Evolutionary conservation across 2,888 invertebrate species (phyloP).

Genomic region (Drosophila tanythrix): DNA sequence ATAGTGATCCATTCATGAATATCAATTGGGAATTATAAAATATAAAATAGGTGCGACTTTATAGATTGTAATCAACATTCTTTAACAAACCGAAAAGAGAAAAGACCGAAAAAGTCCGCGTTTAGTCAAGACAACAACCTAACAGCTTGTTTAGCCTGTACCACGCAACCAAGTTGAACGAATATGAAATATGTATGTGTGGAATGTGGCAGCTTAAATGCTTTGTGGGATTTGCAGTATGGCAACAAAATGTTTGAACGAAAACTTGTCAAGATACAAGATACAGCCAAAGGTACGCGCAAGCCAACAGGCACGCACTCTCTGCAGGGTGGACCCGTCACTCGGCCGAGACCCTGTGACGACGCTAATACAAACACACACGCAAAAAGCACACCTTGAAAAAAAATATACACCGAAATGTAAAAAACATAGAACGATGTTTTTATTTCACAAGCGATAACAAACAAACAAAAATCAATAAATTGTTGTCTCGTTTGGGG

Average conservation of each 20-base stretch:
- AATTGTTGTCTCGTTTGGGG: background rate
- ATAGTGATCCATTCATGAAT: conserved; percentile 18
- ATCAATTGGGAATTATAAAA: conserved; percentile 1
- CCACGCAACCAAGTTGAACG: conserved; percentile 28
- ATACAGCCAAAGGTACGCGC: conserved; percentile 39
- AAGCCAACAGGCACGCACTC: conserved; percentile 45
- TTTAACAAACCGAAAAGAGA: background rate
- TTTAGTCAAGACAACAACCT: conserved; percentile 53
- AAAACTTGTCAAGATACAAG: conserved; percentile 31
- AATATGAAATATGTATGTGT: conserved; percentile 45
- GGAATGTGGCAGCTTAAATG: conserved; percentile 21
- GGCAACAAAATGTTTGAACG: conserved; percentile 19
- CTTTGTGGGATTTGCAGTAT: background rate
- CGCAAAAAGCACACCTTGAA: background rate
- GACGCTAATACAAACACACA: conserved; percentile 12
- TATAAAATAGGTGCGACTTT: background rate
- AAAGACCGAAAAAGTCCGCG: background rate
- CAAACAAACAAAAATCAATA: background rate
- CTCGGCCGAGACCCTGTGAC: conserved; percentile 17
- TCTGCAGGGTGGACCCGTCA: conserved; percentile 10
- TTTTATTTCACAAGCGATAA: background rate
- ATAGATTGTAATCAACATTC: background rate
- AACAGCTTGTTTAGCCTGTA: conserved; percentile 9
- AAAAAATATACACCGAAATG: background rate
- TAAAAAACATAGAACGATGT: background rate